Evolutionary conservation across 1,140 invertebrate genomes (phyloP), one percentile per base, ranked within the genome.

Genomic region (Bombus waltoni): DNA sequence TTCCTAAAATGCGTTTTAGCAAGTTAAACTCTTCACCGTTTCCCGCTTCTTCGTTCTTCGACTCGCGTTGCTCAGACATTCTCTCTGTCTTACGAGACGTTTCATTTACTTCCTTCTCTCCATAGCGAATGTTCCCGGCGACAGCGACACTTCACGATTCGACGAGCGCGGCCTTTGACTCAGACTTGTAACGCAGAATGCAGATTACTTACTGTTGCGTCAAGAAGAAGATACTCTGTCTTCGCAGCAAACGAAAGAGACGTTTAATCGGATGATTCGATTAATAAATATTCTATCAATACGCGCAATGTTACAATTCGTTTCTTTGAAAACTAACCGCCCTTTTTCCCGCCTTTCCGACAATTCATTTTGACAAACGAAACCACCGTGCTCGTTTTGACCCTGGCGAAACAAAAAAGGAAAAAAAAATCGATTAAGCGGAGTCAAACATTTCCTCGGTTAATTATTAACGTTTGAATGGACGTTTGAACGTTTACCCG

Each of bases 401-500:
- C 28, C 10, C 11, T 1, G 6, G 3, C 68, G 3, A 40, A 38
- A 70, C 9, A 28, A 40, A 25, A 13, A 18, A 28, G 3, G 3
- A 40, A 15, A 71, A 71, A 72, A 2, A 15, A 42, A 18, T 6
- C 44, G 83, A 81, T 62, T 74, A 66, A 57, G 9, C 70, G 11
- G 8, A 28, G 38, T 22, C 57, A 73, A 85, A 73, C 78, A 66
- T 62, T 35, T 35, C 77, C n/a, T 28, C 25, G 42, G 35, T 85
- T 71, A 84, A 84, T 84, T 84, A 84, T 84, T 79, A 84, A 84
- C 66, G 70, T 79, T 84, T 71, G 59, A 76, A 83, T 59, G 81
- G 35, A 35, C 32, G 59, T 76, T 76, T 66, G 82, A 84, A 79
- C 40, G 82, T 84, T 71, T 79, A 38, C 40, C 35, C 10, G 35